Base-by-base conservation (phyloP, 1,140 invertebrate species). In the Chironomus tepperi region DNA sequence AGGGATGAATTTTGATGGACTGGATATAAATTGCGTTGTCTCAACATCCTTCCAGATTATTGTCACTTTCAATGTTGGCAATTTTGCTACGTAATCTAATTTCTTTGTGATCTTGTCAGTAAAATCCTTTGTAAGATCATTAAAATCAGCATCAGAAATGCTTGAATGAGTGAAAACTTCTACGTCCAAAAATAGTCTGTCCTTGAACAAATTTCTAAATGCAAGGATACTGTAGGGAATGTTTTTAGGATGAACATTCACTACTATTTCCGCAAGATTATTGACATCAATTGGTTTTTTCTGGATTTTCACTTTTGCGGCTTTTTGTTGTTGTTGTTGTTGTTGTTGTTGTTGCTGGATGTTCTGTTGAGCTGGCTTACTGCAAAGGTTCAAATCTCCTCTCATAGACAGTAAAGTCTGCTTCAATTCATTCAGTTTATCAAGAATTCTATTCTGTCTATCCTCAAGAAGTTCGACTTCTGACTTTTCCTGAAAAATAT, bases 41-140 rank as follows among this genome's bases (percentile, higher is more conserved):
- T 82, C 80, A 74, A 80, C 81, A 81, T 42, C 81, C 74, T 81
- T 82, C 81, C 81, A 82, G 70, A 82, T 82, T 0, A 82, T 76
- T 5, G 81, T 81, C 0, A 81, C 77, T 65, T 79, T 82, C 8
- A 82, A 79, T 74, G 78, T 80, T 47, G 80, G 81, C 65, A 77
- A 73, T 0, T 77, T 74, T 34, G 24, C 1, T 5, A 34, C 24
- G 0, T 79, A 75, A 43, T 78, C 77, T 43, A 43, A 18, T 16
- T 18, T n/a, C 16, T 7, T 15, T n/a, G 77, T 76, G 73, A 82
- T 42, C 10, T 80, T 79, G 0, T 76, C 75, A 72, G 82, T 78
- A n/a, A 82, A 82, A 18, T 80, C 78, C 8, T 74, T 76, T 7
- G 81, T 80, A 16, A 77, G 77, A 16, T 78, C 77, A 0, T 79